Conservation (phyloP, 2,113 vertebrate genomes). For the Otolemur garnettii region DNA sequence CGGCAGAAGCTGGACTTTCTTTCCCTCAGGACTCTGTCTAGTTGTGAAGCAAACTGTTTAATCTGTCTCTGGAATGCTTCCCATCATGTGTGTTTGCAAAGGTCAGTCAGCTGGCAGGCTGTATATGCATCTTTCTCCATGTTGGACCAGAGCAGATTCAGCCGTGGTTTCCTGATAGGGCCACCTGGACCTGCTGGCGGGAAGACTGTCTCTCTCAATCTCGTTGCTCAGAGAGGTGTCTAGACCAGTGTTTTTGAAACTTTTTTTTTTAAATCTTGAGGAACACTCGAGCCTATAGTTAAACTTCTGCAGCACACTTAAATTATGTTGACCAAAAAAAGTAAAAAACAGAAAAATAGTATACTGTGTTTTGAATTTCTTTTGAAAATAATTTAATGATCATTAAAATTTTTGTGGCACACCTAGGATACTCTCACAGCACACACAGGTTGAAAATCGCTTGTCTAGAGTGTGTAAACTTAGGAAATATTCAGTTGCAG, state of each 20-base stretch:
- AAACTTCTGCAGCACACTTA: too few species aligned
- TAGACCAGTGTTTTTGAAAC: background rate
- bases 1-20: background rate
- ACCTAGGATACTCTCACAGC: too few species aligned
- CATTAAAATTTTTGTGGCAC: too few species aligned
- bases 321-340: too few species aligned
- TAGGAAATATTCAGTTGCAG: background rate
- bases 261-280: too few species aligned
- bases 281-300: too few species aligned
- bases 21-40: background rate
- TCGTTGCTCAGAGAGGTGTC: background rate
- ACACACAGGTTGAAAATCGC: too few species aligned
- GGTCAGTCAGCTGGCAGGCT: background rate
- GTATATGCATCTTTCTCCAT: background rate
- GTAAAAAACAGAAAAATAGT: too few species aligned
- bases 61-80: background rate
- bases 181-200: background rate
- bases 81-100: background rate
- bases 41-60: background rate
- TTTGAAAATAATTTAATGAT: too few species aligned
- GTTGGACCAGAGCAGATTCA: background rate
- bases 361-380: too few species aligned
- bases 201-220: background rate
- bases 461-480: background rate
- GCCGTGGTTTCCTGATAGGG: background rate